phyloP scores from a whole-genome alignment of 2,888 invertebrate genomes.

The Acleris emargana region DNA sequence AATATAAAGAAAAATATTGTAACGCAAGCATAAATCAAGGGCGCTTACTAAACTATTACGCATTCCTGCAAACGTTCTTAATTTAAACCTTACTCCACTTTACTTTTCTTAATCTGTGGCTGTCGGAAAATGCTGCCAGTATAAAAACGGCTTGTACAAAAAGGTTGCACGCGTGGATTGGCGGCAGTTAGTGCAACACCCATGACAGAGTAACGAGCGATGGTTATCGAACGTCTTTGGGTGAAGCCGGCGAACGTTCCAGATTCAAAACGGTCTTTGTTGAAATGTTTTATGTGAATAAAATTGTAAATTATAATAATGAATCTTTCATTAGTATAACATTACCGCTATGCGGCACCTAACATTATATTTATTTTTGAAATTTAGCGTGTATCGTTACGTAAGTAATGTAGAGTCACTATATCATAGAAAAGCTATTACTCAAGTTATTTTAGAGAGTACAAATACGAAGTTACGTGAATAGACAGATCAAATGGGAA shows the following conservation, averaged over 20 bases:
- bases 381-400: no score
- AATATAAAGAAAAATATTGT: constrained; percentile 45
- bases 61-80: constrained; percentile 26
- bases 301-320: constrained; percentile 25
- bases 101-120: constrained; percentile 34
- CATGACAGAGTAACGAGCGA: constrained; percentile 79
- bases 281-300: constrained; percentile 24
- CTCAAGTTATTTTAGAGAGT: no score
- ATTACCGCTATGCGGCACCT: neutral
- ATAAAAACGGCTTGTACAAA: constrained; percentile 45
- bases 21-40: constrained; percentile 66
- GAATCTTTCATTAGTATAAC: constrained; percentile 11
- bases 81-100: constrained; percentile 19
- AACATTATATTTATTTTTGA: neutral
- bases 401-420: no score
- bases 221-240: constrained; percentile 62
- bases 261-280: constrained; percentile 30
- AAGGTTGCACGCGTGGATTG: constrained; percentile 75
- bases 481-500: no score
- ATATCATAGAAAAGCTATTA: no score
- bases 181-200: constrained; percentile 72
- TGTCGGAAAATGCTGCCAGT: constrained; percentile 35
- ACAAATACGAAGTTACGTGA: no score
- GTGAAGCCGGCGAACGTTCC: constrained; percentile 27
- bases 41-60: constrained; percentile 53